A percentile compares a stretch with the other conserved stretches of the same genome.
phyloP scores from a whole-genome alignment of 2,888 invertebrate species.

The Troides helena region DNA sequence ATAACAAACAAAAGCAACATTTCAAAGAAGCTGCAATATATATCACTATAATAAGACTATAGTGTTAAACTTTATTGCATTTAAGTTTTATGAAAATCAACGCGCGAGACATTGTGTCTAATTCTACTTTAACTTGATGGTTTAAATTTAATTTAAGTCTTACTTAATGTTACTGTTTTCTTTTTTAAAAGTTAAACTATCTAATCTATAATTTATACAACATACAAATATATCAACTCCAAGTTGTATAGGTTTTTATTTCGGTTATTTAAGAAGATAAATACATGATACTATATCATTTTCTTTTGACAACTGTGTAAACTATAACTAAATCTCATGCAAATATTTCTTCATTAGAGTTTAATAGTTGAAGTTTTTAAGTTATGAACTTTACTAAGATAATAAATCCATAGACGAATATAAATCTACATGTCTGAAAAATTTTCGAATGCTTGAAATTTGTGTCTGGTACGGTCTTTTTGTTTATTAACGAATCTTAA shows the following conservation, averaged over 20 bases:
- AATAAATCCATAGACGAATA: background rate
- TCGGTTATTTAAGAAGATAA: background rate
- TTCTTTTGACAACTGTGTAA: background rate
- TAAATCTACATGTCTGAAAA: background rate
- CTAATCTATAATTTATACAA: too few relatives aligned
- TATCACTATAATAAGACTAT: background rate
- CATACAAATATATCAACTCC: too few relatives aligned
- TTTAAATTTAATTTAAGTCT: background rate
- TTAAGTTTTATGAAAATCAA: background rate
- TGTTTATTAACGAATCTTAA: too few relatives aligned
- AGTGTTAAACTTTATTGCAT: background rate
- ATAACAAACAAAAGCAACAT: too few relatives aligned
- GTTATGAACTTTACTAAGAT: background rate
- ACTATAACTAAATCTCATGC: background rate
- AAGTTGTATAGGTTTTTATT: too few relatives aligned
- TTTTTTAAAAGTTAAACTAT: too few relatives aligned
- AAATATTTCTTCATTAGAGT: conserved; percentile 1
- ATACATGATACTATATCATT: background rate
- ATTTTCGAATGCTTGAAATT: background rate
- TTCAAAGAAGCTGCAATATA: background rate
- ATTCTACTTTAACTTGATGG: background rate
- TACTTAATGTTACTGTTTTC: too few relatives aligned
- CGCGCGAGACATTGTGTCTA: background rate
- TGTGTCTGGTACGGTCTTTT: background rate
- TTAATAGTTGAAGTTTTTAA: background rate